Percentiles rank a stretch among this genome's conserved stretches.
phyloP scores from a whole-genome alignment of 2,888 invertebrate species.

The Pristionchus japonicus region DNA sequence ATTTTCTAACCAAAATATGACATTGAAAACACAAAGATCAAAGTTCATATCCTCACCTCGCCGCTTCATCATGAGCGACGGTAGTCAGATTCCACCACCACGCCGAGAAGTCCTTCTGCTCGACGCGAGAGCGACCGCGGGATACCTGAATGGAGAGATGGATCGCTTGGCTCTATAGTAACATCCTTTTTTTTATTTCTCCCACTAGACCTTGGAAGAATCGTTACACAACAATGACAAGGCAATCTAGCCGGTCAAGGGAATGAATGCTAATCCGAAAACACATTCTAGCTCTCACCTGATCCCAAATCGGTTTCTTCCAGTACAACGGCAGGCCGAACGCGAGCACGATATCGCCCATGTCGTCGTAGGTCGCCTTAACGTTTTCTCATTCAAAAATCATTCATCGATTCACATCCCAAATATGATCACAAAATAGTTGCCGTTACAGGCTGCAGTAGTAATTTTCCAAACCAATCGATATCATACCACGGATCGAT shows the following conservation, averaged over 20 bases:
- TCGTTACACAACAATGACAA: no score
- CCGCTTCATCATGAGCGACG: conserved; percentile 72
- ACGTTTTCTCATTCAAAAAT: neutral
- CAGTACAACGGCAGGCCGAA: conserved; percentile 95
- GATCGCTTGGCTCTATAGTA: no score
- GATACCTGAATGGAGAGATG: neutral
- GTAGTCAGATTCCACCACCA: conserved; percentile 69
- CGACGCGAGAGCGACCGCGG: conserved; percentile 40
- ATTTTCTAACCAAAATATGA: no score
- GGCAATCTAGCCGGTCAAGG: no score
- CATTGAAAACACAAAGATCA: conserved; percentile 4
- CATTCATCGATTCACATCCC: neutral
- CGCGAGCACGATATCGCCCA: conserved; percentile 80
- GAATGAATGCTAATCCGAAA: no score
- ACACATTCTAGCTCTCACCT: conserved; percentile 77
- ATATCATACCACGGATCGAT: no score
- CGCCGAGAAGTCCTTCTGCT: conserved; percentile 60
- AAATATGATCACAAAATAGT: neutral
- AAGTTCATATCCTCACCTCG: conserved; percentile 76
- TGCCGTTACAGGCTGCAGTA: no score
- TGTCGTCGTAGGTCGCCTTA: conserved; percentile 56
- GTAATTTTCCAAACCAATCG: no score
- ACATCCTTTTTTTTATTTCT: no score
- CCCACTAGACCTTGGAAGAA: no score
- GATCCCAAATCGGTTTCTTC: conserved; percentile 94